Base-by-base conservation (phyloP, 2,797 vertebrate species). In the Alosa sapidissima region DNA sequence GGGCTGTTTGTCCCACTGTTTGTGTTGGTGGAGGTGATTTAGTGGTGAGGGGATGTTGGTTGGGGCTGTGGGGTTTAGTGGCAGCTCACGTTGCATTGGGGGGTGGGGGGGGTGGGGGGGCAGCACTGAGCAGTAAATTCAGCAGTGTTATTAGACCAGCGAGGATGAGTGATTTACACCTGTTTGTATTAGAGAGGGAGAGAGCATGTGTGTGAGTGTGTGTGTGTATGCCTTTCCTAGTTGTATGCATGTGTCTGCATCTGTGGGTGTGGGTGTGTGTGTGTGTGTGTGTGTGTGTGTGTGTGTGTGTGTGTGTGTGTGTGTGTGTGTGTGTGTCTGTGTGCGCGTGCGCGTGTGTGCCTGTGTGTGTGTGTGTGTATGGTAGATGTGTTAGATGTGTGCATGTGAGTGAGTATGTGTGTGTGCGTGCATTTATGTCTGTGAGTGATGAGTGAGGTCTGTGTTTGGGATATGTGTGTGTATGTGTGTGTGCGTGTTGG, bases 131-230 rank as follows among this genome's bases (percentile, higher is more conserved):
- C 68, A 41, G 68, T 75, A 75, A 75, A 75, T 75, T 36, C 68
- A 41, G 36, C 33, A 72, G 33, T 75, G 68, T 75, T 75, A 45
- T 75, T 75, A 41, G 10, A 75, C 33, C 33, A 41, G 68, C 68
- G 14, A 19, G 14, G 28, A 45, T 36, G 68, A 75, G 33, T 75
- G 81, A 84, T 90, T 89, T 87, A 87, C 84, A 85, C 87, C 83
- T 87, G 81, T 88, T 90, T 87, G 89, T 88, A 88, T 88, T 88
- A 85, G 91, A 87, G 89, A 90, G 89, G 91, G 81, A 86, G 41
- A 89, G 90, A 90, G 91, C 86, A 87, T 24, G 0, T 62, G 82
- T 84, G 84, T 88, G 83, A 83, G 82, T 86, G 86, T 85, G 88
- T 85, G 89, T 88, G 87, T 81, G 87, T 88, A 89, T 89, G 36